Evolutionary conservation across 2,797 vertebrate genomes (phyloP).

Genomic region (Gorsachius magnificus): DNA sequence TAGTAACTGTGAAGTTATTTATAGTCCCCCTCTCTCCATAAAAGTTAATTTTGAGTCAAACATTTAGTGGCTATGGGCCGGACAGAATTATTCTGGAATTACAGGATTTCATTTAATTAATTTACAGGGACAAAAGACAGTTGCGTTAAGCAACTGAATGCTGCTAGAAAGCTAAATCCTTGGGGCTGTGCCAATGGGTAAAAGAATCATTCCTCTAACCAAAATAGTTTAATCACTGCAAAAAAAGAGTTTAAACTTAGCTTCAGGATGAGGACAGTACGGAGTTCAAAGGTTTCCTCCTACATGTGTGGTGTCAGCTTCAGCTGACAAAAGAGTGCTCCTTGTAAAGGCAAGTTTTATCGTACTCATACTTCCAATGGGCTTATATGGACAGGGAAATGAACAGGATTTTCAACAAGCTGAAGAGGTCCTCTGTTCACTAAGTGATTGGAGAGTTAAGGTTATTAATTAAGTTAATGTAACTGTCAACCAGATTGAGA

Average conservation of each 20-base stretch:
- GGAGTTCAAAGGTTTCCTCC: not conserved
- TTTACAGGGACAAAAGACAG: not conserved
- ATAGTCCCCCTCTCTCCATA: not conserved
- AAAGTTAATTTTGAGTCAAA: not conserved
- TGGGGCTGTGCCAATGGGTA: not conserved
- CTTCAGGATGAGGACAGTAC: not conserved
- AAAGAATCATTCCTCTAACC: not conserved
- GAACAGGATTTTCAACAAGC: not conserved
- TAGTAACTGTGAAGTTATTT: too few relatives aligned
- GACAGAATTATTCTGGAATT: not conserved
- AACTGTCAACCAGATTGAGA: not conserved
- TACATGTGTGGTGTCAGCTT: fast-evolving
- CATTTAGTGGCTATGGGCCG: not conserved
- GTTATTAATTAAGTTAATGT: not conserved
- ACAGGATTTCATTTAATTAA: not conserved
- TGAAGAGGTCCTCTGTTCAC: not conserved
- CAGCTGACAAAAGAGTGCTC: not conserved
- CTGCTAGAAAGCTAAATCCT: not conserved
- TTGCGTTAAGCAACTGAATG: not conserved
- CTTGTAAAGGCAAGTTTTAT: not conserved
- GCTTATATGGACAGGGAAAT: not conserved
- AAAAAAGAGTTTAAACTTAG: not conserved
- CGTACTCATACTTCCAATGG: not conserved
- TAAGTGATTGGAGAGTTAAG: not conserved
- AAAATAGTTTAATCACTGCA: not conserved